Percentiles rank a stretch among this genome's conserved stretches.
phyloP scores from a whole-genome alignment of 2,113 vertebrate genomes.

The Gadus chalcogrammus region DNA sequence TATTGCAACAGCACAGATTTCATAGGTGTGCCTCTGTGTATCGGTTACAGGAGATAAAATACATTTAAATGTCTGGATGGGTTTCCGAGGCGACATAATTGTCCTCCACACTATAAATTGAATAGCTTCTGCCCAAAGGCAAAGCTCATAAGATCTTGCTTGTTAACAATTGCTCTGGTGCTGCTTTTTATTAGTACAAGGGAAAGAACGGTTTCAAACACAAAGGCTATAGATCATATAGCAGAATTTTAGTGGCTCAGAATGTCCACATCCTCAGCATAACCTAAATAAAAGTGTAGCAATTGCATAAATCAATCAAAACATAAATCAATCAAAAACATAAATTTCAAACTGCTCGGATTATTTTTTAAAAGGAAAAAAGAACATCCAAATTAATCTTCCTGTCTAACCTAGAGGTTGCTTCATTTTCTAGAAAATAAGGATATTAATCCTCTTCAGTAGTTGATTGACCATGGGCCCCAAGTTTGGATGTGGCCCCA shows the following conservation, averaged over 20 bases:
- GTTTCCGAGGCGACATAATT: constrained; percentile 46
- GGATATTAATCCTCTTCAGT: no score
- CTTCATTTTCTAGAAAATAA: no score
- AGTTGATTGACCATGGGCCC: no score
- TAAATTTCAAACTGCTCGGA: neutral
- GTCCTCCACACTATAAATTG: constrained; percentile 37
- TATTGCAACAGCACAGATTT: constrained; percentile 26
- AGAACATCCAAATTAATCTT: no score
- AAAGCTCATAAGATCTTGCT: constrained; percentile 42
- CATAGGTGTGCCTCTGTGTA: constrained; percentile 49
- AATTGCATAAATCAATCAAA: constrained; percentile 16
- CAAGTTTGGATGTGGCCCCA: no score
- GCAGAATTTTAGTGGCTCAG: constrained; percentile 53
- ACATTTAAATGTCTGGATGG: constrained; percentile 46
- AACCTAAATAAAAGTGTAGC: constrained; percentile 6
- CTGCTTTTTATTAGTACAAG: constrained; percentile 44
- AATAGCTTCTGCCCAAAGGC: constrained; percentile 51
- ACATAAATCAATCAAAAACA: constrained; percentile 7
- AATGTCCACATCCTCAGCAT: constrained; percentile 23
- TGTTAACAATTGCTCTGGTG: constrained; percentile 28
- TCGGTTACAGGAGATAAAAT: constrained; percentile 55
- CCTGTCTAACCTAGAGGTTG: no score
- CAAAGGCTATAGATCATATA: constrained; percentile 61
- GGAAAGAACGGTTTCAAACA: constrained; percentile 49
- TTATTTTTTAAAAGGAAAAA: no score